Conservation (phyloP, 2,113 vertebrate genomes). For the Speoplatyrhinus poulsoni region DNA sequence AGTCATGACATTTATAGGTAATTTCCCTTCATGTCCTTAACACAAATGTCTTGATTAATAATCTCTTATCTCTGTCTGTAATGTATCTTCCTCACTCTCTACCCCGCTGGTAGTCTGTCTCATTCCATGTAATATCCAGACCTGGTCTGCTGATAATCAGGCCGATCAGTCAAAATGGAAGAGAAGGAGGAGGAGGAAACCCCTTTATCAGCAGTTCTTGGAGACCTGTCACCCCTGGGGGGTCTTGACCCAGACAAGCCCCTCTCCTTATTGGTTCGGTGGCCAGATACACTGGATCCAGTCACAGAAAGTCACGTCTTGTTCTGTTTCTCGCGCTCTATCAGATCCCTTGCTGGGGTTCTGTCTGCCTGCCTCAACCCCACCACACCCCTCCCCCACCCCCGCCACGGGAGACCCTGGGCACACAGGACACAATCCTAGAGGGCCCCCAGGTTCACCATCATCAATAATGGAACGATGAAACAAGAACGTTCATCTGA, state of each 20-base stretch:
- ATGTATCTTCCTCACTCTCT: not conserved
- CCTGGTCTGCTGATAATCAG: slow-evolving; percentile 54
- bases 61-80: no score
- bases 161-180: slow-evolving; percentile 57
- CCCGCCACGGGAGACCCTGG: no score
- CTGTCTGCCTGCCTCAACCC: not conserved
- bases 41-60: no score
- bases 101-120: not conserved
- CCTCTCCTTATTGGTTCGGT: slow-evolving; percentile 51
- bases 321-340: slow-evolving; percentile 15
- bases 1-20: no score
- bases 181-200: slow-evolving; percentile 58
- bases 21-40: no score
- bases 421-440: no score
- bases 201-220: slow-evolving; percentile 65
- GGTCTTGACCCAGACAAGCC: slow-evolving; percentile 62
- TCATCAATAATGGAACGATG: no score
- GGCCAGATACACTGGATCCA: slow-evolving; percentile 28
- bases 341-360: not conserved
- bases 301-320: slow-evolving; percentile 43
- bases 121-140: slow-evolving; percentile 1
- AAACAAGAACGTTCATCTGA: no score
- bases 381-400: no score
- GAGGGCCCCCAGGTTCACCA: no score
- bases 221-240: slow-evolving; percentile 57